These are phyloP conservation scores for Meliscaeva auricollis DNA, from an alignment of 2,888 invertebrate species.

Conservation along the genomic window DNA sequence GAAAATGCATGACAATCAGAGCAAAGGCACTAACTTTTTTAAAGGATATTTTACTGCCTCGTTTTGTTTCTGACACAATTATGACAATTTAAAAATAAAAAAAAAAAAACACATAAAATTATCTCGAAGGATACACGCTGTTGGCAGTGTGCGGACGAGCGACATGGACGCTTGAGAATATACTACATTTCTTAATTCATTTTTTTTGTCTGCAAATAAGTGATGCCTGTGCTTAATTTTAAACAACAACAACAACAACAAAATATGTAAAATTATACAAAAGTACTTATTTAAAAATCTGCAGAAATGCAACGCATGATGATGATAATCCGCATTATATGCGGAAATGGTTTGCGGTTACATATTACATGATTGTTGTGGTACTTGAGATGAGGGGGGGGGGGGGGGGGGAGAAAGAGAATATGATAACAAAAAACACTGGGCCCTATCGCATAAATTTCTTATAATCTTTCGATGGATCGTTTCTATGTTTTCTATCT, in stretches of 20 bases:
- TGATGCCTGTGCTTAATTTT: not conserved
- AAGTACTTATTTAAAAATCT: not conserved
- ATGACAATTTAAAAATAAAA: constrained; percentile 46
- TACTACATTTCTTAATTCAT: not conserved
- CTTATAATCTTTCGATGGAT: no score
- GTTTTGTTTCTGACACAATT: constrained; percentile 64
- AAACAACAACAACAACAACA: not conserved
- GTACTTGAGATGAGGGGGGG: no score
- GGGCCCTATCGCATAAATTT: no score
- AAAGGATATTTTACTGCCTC: constrained; percentile 49
- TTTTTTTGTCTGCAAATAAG: not conserved
- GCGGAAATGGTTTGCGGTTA: not conserved
- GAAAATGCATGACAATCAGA: constrained; percentile 53
- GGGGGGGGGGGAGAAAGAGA: no score
- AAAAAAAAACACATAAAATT: constrained; percentile 1
- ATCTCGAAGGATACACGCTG: constrained; percentile 28
- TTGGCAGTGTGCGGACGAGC: constrained; percentile 1
- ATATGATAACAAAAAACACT: no score
- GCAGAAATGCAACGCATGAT: not conserved
- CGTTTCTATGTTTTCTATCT: no score
- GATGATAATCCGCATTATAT: not conserved
- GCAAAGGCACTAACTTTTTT: constrained; percentile 32
- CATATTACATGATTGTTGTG: not conserved
- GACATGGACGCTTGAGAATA: not conserved
- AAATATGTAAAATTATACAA: no score